Evolutionary conservation across 2,797 vertebrate species (phyloP), one percentile per base, ranked within the genome.

Genomic region (Paratrypauchen microcephalus): DNA sequence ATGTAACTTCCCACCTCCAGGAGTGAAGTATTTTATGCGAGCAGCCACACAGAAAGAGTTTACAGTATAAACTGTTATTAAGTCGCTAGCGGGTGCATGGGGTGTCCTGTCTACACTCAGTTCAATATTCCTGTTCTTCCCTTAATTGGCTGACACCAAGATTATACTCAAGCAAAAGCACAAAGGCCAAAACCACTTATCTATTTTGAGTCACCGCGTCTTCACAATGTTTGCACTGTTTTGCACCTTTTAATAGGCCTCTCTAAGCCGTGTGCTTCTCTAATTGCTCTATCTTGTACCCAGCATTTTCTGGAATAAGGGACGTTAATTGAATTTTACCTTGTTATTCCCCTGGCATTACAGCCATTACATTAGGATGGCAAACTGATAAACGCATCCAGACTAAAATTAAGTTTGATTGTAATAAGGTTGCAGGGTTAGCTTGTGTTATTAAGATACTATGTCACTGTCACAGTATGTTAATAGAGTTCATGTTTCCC

Each of bases 81-180:
- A 64, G 61, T 79, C 68, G 78, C 58, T 56, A 70, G 70, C 71
- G 26, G 65, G 68, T 55, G 63, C 56, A 6, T 26, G 48, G 61
- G 62, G 56, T 73, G 61, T 79, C 74, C 58, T 79, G 70, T 66
- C 71, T 26, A 21, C 68, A 60, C 66, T 72, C 28, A 28, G 73
- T 76, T 76, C 76, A 68, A 57, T 32, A 75, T 32, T 76, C 58
- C 63, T 68, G 65, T 80, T 86, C 66, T 77, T 74, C 55, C 57
- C 36, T 70, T 91, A 91, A 89, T 89, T 84, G 77, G 75, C 70
- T 88, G 84, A 87, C 80, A 78, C 82, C 78, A 84, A 79, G 78
- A 78, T 65, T 82, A 72, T 72, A n/a, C 69, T 77, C 68, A 74
- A 18, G 60, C 64, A 4, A 58, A 73, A 66, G 63, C 41, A 48